Conservation (phyloP, 2,888 invertebrate genomes). For the Polietes domitor region DNA sequence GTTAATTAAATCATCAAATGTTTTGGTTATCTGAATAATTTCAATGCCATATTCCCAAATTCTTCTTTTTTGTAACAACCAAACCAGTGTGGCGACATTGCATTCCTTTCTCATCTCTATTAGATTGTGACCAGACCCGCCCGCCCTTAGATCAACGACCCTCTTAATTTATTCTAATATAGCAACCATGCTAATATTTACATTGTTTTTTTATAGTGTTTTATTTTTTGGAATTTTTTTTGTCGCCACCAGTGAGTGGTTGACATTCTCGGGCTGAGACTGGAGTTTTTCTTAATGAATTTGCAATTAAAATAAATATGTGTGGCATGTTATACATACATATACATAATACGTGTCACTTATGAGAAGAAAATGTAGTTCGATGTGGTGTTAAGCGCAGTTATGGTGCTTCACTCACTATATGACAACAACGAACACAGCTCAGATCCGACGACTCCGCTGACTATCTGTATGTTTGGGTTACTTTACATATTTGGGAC, state of each 20-base stretch:
- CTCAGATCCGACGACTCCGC: neutral
- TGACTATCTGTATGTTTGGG: neutral
- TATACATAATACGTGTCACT: neutral
- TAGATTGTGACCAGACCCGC: too few species aligned
- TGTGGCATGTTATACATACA: neutral
- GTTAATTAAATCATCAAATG: too few species aligned
- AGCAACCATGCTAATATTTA: neutral
- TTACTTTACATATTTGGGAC: neutral
- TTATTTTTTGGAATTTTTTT: too few species aligned
- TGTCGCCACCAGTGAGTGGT: neutral
- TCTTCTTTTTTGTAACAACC: too few species aligned
- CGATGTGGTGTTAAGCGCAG: neutral
- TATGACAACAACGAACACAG: neutral
- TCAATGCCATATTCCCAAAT: too few species aligned
- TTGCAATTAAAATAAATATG: slow-evolving; percentile 13
- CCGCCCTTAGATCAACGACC: too few species aligned
- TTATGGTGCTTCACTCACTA: neutral
- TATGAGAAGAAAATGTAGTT: neutral
- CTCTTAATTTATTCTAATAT: neutral
- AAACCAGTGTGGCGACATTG: too few species aligned
- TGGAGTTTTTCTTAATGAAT: neutral
- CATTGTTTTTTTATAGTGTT: too few species aligned
- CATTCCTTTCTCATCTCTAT: too few species aligned
- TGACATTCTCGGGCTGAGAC: neutral
- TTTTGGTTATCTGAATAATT: too few species aligned